A percentile compares a stretch with the other conserved stretches of the same genome.
Conservation (phyloP, 1,140 invertebrate genomes). For the Aphaenogaster floridana region DNA sequence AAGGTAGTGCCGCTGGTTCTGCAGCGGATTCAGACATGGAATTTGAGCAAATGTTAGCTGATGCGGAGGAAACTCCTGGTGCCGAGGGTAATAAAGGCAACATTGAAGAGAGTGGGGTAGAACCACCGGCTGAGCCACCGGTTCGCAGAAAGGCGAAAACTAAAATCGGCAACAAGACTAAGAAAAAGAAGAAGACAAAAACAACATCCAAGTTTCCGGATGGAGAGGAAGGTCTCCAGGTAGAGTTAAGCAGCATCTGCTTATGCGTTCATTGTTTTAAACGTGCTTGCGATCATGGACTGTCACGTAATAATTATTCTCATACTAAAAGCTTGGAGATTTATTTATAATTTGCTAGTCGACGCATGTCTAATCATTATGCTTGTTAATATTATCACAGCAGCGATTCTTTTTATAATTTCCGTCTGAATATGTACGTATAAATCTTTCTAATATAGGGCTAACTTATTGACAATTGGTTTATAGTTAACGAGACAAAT, state of each 20-base stretch:
- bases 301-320: constrained; percentile 47
- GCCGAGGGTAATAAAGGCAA: constrained; percentile 83
- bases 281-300: constrained; percentile 64
- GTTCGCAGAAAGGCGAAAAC: constrained; percentile 95
- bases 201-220: constrained; percentile 94
- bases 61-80: constrained; percentile 92
- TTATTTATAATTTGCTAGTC: constrained; percentile 54
- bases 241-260: constrained; percentile 81
- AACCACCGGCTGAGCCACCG: constrained; percentile 87
- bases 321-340: constrained; percentile 57
- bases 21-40: constrained; percentile 97
- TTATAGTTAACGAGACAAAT: neutral
- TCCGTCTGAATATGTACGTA: neutral
- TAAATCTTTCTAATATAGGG: neutral
- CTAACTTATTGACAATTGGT: neutral
- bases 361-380: constrained; percentile 63
- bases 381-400: constrained; percentile 53
- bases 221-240: constrained; percentile 94
- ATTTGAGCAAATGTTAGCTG: constrained; percentile 97
- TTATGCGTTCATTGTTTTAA: constrained; percentile 80
- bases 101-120: constrained; percentile 83
- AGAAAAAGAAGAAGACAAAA: constrained; percentile 97
- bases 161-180: constrained; percentile 96
- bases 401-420: constrained; percentile 36
- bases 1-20: constrained; percentile 91